phyloP scores from a whole-genome alignment of 2,113 vertebrate species.

The Gorsachius goisagi region DNA sequence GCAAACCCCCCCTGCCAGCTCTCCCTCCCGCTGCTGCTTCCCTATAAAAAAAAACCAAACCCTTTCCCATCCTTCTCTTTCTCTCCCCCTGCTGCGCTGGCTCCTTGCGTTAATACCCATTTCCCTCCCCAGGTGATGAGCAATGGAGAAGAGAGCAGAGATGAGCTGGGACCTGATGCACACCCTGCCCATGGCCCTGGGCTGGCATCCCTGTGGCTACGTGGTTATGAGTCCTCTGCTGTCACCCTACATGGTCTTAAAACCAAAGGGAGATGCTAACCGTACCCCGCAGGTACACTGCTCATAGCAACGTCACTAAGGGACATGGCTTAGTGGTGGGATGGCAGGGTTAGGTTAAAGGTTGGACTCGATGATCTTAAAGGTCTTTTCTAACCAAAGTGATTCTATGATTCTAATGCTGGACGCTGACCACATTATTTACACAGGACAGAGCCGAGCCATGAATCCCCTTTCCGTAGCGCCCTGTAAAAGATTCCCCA shows the following conservation, averaged over 20 bases:
- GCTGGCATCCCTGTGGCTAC: neutral
- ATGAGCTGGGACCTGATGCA: neutral
- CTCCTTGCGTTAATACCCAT: rapidly evolving
- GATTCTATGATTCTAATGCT: too few relatives aligned
- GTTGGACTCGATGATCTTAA: too few relatives aligned
- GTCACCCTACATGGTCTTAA: neutral
- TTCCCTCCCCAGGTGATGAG: neutral
- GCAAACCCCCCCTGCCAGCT: neutral
- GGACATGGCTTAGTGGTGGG: too few relatives aligned
- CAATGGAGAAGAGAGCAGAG: neutral
- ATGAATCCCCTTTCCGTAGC: rapidly evolving
- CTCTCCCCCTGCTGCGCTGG: neutral
- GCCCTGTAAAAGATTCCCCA: rapidly evolving
- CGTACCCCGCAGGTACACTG: rapidly evolving
- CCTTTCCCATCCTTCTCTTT: neutral
- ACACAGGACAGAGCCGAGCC: rapidly evolving
- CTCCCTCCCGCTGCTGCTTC: neutral
- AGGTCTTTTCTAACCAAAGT: too few relatives aligned
- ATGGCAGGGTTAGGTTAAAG: too few relatives aligned
- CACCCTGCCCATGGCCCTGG: rapidly evolving
- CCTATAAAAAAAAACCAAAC: neutral
- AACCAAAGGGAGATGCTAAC: neutral
- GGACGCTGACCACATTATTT: neutral
- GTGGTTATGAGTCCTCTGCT: too few relatives aligned
- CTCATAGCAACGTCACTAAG: neutral